Conservation (phyloP, 2,888 invertebrate species). For the Yponomeuta malinellus region DNA sequence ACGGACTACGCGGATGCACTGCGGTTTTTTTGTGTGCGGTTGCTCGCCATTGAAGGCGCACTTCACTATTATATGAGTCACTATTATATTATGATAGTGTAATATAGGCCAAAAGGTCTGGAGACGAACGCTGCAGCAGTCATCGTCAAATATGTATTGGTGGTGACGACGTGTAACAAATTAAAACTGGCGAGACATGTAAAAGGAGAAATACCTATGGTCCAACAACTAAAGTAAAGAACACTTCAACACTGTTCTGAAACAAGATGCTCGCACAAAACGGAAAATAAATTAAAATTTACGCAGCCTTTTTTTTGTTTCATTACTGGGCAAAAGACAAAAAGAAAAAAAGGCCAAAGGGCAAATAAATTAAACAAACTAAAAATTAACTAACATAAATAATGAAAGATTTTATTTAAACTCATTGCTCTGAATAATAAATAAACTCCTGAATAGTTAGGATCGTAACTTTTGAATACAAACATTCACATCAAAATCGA, state of each 20-base stretch:
- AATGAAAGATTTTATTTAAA: conserved; percentile 53
- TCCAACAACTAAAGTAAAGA: background rate
- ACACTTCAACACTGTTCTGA: background rate
- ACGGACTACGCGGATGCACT: too few relatives aligned
- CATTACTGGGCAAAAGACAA: background rate
- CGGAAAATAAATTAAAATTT: too few relatives aligned
- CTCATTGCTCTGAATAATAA: conserved; percentile 45
- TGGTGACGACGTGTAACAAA: too few relatives aligned
- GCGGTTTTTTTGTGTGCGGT: too few relatives aligned
- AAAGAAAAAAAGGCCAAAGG: background rate
- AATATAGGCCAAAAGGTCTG: too few relatives aligned
- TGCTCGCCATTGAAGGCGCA: too few relatives aligned
- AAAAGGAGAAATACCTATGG: background rate
- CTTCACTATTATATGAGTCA: too few relatives aligned
- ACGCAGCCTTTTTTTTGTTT: too few relatives aligned
- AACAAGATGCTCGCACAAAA: background rate
- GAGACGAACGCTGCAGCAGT: too few relatives aligned
- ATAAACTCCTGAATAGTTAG: conserved; percentile 48
- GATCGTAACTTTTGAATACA: background rate
- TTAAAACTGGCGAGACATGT: too few relatives aligned
- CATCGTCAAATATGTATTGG: too few relatives aligned
- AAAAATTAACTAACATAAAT: conserved; percentile 33
- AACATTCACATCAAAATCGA: conserved; percentile 1
- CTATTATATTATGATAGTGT: too few relatives aligned
- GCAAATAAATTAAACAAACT: conserved; percentile 30